phyloP scores from a whole-genome alignment of 1,140 invertebrate genomes.

The Caerostris extrusa region DNA sequence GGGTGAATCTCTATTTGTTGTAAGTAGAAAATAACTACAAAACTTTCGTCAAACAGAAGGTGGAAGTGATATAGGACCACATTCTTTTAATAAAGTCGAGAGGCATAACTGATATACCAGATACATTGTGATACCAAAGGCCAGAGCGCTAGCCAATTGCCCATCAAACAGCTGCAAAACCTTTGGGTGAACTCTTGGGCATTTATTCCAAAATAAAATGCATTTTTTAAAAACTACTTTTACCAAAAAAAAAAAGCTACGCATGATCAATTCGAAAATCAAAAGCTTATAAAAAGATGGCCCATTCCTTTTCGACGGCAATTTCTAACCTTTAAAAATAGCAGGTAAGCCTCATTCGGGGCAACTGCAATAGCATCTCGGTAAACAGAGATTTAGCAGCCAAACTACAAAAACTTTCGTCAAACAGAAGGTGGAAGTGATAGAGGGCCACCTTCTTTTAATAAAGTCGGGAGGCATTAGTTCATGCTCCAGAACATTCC shows the following conservation, averaged over 20 bases:
- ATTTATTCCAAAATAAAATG: too few species aligned
- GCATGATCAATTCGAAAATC: not conserved
- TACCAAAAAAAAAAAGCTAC: not conserved
- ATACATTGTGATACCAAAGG: too few species aligned
- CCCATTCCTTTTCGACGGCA: not conserved
- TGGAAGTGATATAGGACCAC: not conserved
- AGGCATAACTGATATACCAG: too few species aligned
- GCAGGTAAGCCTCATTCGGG: not conserved
- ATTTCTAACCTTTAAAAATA: not conserved
- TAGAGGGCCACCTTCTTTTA: conserved; percentile 8
- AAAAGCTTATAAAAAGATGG: not conserved
- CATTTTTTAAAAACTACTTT: too few species aligned
- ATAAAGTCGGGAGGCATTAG: conserved; percentile 51
- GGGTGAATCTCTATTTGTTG: too few species aligned
- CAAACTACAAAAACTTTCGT: conserved; percentile 33
- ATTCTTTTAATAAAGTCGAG: conserved; percentile 38
- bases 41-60: conserved; percentile 40
- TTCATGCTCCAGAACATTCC: conserved; percentile 52
- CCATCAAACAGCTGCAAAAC: too few species aligned
- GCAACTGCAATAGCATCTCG: not conserved
- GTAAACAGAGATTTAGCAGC: conserved; percentile 2
- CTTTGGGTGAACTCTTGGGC: too few species aligned
- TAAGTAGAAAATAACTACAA: not conserved
- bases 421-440: not conserved
- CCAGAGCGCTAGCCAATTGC: too few species aligned